Base-by-base conservation (phyloP, 2,113 vertebrate genomes). In the Bombycilla garrulus region DNA sequence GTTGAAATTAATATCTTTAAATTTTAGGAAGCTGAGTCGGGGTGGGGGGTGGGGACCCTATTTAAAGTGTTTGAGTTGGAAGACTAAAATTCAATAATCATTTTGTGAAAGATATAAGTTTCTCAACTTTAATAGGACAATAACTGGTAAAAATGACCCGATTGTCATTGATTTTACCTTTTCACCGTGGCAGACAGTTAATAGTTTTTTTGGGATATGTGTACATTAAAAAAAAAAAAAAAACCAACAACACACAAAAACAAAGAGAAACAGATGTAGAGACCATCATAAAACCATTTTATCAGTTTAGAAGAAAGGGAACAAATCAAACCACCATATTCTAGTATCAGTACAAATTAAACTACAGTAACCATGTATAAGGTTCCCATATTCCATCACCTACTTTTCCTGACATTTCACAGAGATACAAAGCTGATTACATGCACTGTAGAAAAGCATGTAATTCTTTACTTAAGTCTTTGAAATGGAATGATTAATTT, bases 1-100 rank as follows among this genome's bases (percentile, higher is more conserved):
- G 48, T 51, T 40, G 28, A 87, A 91, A 77, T 81, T 35, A 86
- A 54, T 83, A 33, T 18, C 3, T 81, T 84, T 33, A 48, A 4
- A 36, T 62, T 78, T 66, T 65, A 48, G 23, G 35, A 66, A 12
- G 7, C 7, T 36, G 17, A 12, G 38, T 54, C 0, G 0, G 17
- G 29, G 12, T 21, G 1, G 2, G 29, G 19, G 19, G 22, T 5
- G 17, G 6, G 11, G 33, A 29, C 3, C 8, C 8, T 26, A 21
- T 85, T 57, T 44, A 47, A 61, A 78, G 10, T 6, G 1, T 69
- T 80, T 67, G 10, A 74, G 22, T 66, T 86, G 29, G 22, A 93
- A 73, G 50, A 60, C 31, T 81, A 60, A 70, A 78, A 73, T 62
- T 86, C 12, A 76, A 73, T 50, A 44, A 44, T 66, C 6, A 18